These are phyloP conservation scores for Stenolophus ochropezus DNA, from an alignment of 2,888 invertebrate genomes.

Conservation along the genomic window DNA sequence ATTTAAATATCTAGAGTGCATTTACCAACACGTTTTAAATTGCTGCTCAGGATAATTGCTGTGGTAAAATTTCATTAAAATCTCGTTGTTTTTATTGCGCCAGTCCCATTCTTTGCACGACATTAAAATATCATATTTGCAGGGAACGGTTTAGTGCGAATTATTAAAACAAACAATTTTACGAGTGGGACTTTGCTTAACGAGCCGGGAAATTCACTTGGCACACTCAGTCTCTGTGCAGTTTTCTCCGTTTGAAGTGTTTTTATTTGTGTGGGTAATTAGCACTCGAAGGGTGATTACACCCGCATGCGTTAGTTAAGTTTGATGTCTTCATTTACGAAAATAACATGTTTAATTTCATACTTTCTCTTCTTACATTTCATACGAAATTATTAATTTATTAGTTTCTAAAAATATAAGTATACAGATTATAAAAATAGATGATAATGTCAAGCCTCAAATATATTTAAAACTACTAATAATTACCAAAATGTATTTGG, in stretches of 20 bases:
- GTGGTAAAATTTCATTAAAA: slow-evolving; percentile 32
- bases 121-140: slow-evolving; percentile 40
- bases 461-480: no score
- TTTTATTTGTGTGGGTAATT: slow-evolving; percentile 31
- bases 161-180: slow-evolving; percentile 52
- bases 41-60: slow-evolving; percentile 10
- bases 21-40: slow-evolving; percentile 31
- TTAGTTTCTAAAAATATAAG: no score
- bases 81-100: slow-evolving; percentile 3
- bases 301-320: neutral
- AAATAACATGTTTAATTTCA: neutral
- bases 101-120: slow-evolving; percentile 11
- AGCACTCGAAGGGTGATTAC: slow-evolving; percentile 12
- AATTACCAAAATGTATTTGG: no score
- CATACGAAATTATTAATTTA: neutral
- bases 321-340: slow-evolving; percentile 20
- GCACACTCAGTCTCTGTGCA: slow-evolving; percentile 20
- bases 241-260: slow-evolving; percentile 11
- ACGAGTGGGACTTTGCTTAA: slow-evolving; percentile 44
- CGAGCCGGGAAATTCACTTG: slow-evolving; percentile 52
- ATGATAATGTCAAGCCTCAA: no score
- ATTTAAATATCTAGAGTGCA: neutral
- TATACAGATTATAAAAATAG: no score
- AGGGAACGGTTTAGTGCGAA: slow-evolving; percentile 1
- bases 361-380: neutral